Evolutionary conservation across 2,888 invertebrate genomes (phyloP), one percentile per base, ranked within the genome.

Genomic region (Leptopterna dolabrata): DNA sequence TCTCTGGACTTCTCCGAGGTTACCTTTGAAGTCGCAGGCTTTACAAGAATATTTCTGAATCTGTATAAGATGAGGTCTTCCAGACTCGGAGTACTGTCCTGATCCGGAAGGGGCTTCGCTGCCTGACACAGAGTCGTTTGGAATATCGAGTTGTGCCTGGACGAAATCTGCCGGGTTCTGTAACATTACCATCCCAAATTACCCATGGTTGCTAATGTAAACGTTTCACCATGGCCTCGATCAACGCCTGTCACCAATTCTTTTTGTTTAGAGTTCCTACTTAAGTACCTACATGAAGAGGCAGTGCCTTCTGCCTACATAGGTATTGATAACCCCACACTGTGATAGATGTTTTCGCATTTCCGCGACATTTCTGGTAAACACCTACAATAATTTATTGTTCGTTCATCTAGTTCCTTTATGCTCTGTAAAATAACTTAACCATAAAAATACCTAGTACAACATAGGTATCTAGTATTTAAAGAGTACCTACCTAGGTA

Each of bases 11-110:
- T 94, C 94, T 2, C 93, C 92, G 89, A 93, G 93, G 16, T 93
- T 93, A 0, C 94, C 93, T 89, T 93, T 93, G 90, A 93, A 94
- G 89, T 93, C 93, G 90, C 94, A 94, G 88, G 93, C 92, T 90
- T 93, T 93, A 90, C 93, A 93, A 24, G 87, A 71, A 76, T 87
- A 87, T 73, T 87, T 87, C 19, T 88, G 84, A 29, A 87, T 84
- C 43, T 87, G 89, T 51, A 87, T 87, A 2, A 86, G 87, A 14
- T 81, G 82, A 16, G 73, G 85, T 24, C 85, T 1, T 1, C 11
- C 45, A 29, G 14, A 55, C 19, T 70, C 70, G 14, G 83, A 19
- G 11, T 9, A 43, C 24, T 36, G 27, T 24, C 27, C 78, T 0
- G 71, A 29, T 30, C 29, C 41, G 47, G 85, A 76, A n/a, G 85